phyloP scores from a whole-genome alignment of 2,888 invertebrate genomes.

The Beris morrisii region DNA sequence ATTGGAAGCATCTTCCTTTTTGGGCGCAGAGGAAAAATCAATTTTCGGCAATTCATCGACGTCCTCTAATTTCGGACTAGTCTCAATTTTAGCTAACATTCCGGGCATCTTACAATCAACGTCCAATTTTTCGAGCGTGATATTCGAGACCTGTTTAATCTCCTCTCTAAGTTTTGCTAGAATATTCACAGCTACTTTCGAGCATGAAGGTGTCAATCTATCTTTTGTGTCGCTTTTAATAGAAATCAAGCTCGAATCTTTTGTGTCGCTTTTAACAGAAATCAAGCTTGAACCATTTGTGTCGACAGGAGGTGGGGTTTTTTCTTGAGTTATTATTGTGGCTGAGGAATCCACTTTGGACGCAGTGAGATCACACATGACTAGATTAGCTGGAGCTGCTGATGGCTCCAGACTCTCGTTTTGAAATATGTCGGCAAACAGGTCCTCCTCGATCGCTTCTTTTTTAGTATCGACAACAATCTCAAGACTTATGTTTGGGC shows the following conservation, averaged over 20 bases:
- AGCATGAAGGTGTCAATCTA: no score
- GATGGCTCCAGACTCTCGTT: conserved; percentile 1
- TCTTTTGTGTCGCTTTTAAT: no score
- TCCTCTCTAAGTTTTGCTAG: conserved; percentile 34
- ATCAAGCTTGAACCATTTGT: no score
- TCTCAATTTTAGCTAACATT: background rate
- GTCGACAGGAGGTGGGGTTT: no score
- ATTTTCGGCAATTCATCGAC: conserved; percentile 2
- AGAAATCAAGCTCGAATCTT: no score
- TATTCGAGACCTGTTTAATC: conserved; percentile 18
- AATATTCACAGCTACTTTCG: conserved; percentile 24
- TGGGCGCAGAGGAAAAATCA: no score
- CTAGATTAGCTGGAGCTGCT: background rate
- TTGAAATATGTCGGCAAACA: conserved; percentile 73
- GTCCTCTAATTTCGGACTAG: no score
- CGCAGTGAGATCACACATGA: background rate
- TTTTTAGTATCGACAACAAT: conserved; percentile 59
- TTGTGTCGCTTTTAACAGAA: no score
- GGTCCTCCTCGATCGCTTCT: conserved; percentile 58
- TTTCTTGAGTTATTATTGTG: no score
- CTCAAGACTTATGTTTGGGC: conserved; percentile 44
- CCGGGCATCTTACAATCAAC: conserved; percentile 8
- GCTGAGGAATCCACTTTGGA: no score
- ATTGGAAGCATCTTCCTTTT: conserved; percentile 3
- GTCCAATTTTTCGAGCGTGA: conserved; percentile 30